Base-by-base conservation (phyloP, 2,888 invertebrate species). In the Neria commutata region DNA sequence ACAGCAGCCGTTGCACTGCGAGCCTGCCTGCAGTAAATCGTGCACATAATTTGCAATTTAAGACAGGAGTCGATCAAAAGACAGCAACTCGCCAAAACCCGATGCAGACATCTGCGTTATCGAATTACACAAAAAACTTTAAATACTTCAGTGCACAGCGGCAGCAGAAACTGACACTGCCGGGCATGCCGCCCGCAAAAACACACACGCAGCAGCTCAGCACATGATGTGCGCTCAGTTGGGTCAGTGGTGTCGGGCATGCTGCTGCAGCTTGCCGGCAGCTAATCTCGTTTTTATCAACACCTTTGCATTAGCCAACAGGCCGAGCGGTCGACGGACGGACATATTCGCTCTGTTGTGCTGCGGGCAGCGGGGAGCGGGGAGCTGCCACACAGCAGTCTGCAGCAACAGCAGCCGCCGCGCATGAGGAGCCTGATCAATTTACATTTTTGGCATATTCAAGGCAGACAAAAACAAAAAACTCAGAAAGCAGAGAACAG, bases 31-130 rank as follows among this genome's bases (percentile, higher is more conserved):
- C 40, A 50, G 46, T 54, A 54, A 58, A 58, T 58, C 54, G 58
- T 58, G 58, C 54, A 46, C 58, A 54, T 58, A 50, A 58, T 58
- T 58, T 58, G 54, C 50, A 54, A 54, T 54, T 58, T 58, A 6
- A 6, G n/a, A 25, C 17, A 6, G 6, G 42, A 8, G 42, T 42
- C 24, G 11, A 3, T n/a, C 24, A 37, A 6, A 24, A n/a, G 14
- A 11, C 11, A 52, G 48, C 50, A 58, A 58, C 10, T 37, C 50
- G 21, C n/a, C 50, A 25, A 26, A 54, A 54, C 37, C 21, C 46
- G 21, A 37, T 17, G 29, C 54, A 54, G 54, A 59, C 59, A 54
- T 54, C 59, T 59, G 59, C 50, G 25, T 51, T 46, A 59, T 59
- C 59, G 55, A 54, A 54, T 59, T 59, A 54, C 59, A 34, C 34